A percentile compares a stretch with the other conserved stretches of the same genome.
Evolutionary conservation across 2,888 invertebrate species (phyloP).

Genomic region (Folsomia candida): DNA sequence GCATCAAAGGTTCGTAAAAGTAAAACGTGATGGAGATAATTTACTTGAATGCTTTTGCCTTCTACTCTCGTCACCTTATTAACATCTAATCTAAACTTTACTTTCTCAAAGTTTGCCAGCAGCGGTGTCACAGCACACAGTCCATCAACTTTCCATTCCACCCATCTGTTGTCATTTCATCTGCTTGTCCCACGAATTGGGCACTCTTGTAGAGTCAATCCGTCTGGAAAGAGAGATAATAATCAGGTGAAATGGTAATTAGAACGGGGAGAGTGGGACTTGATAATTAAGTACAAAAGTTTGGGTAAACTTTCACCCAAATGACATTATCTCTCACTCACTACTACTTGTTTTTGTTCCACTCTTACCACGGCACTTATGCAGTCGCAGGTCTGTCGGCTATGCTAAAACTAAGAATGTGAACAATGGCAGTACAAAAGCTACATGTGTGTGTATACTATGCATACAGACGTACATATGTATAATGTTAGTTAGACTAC

Average conservation of each 20-base stretch:
- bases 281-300: constrained; percentile 7
- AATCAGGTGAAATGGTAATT: constrained; percentile 8
- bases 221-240: not conserved
- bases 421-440: too few species aligned
- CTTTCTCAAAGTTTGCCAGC: not conserved
- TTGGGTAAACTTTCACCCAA: not conserved
- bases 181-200: not conserved
- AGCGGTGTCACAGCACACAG: not conserved
- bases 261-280: constrained; percentile 3
- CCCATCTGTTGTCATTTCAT: constrained; percentile 1
- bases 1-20: too few species aligned
- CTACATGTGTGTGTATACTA: too few species aligned
- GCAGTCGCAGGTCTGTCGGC: not conserved
- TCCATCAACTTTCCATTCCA: not conserved
- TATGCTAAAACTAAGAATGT: too few species aligned
- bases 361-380: too few species aligned
- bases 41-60: not conserved
- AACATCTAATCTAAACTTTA: not conserved
- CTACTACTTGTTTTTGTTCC: not conserved
- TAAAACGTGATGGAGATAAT: not conserved
- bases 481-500: too few species aligned
- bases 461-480: not conserved
- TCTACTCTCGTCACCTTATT: not conserved
- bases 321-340: constrained; percentile 1
- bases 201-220: not conserved